Base-by-base conservation (phyloP, 2,113 vertebrate genomes). In the Probosciger aterrimus region DNA sequence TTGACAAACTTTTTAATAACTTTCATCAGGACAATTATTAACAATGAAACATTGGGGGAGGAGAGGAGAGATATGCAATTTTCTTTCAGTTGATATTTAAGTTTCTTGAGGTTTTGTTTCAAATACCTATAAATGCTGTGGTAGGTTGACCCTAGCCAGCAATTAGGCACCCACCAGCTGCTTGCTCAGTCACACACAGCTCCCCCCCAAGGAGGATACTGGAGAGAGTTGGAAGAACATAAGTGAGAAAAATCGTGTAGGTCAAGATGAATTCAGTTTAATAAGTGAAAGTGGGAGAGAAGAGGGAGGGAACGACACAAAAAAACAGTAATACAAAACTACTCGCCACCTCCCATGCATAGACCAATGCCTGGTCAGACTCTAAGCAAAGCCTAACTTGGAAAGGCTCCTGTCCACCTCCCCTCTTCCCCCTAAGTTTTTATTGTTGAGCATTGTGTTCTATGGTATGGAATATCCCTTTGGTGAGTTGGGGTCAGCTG, bases 1-100 rank as follows among this genome's bases (percentile, higher is more conserved):
- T 31, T 81, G 50, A 68, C 71, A 82, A 85, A 69, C 14, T 82
- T 73, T 49, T 82, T 19, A 78, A 79, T 44, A 35, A 14, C 24
- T 94, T 82, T 88, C 22, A 55, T 84, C 14, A 37, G 30, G 33
- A 71, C 18, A 87, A 33, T 31, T 89, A n/a, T n/a, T 92, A 86
- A 30, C 6, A 69, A 9, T 65, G 20, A 80, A 86, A 64, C 2
- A 25, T 16, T 17, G 8, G 1, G 9, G 5, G 18, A 3, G 2
- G 20, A n/a, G 33, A n/a, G 33, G 11, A 20, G 37, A 52, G 17
- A 50, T 0, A 69, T 5, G 11, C 1, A 65, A 33, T 14, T 86
- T 76, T 92, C 4, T 82, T 93, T 92, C 49, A 13, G 14, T 8
- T 0, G 0, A 6, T 55, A 30, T 69, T 76, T 82, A 62, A 33